Base-by-base conservation (phyloP, 2,113 vertebrate species). In the Nothobranchius furzeri region DNA sequence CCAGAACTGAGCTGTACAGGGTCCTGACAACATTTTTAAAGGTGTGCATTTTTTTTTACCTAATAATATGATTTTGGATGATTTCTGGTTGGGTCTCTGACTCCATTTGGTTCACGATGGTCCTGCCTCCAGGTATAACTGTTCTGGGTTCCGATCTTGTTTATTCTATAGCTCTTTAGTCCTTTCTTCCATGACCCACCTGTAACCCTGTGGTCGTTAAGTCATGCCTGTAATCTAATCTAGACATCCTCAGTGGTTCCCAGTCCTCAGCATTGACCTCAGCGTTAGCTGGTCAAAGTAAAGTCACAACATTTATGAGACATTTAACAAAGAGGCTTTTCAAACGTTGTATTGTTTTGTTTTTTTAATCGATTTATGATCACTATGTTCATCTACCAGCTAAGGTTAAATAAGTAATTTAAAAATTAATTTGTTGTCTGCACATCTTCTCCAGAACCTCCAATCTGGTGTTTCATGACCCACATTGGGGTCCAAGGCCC, bases 131-230 rank as follows among this genome's bases (percentile, higher is more conserved):
- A 50, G 24, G 46, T 30, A 52, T 40, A 14, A 30, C 24, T 15
- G 57, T 15, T 68, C 53, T 12, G 57, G 54, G 56, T 75, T 61
- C 49, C 77, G 47, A 66, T 73, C 72, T 85, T 84, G 82, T 86
- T 30, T 84, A 35, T 84, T 84, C 82, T 84, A 85, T 89, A 85
- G 80, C 88, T 90, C 85, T 79, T 36, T 75, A 73, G 50, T 78
- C 73, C 57, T 63, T 75, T 76, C 61, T 13, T 36, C 70, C 70
- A 73, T 66, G 10, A 78, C 43, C 49, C 85, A 42, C 58, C 64
- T 60, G 76, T 83, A 73, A 85, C 36, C 73, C 68, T 75, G 61
- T 60, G 58, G 73, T 85, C 66, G 68, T 85, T 75, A 68, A 35
- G 40, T 85, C 76, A 73, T 65, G 68, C 71, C 57, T 49, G 60